A percentile compares a stretch with the other conserved stretches of the same genome.
Evolutionary conservation across 2,888 invertebrate species (phyloP).

Genomic region (Drosophila barbarae): DNA sequence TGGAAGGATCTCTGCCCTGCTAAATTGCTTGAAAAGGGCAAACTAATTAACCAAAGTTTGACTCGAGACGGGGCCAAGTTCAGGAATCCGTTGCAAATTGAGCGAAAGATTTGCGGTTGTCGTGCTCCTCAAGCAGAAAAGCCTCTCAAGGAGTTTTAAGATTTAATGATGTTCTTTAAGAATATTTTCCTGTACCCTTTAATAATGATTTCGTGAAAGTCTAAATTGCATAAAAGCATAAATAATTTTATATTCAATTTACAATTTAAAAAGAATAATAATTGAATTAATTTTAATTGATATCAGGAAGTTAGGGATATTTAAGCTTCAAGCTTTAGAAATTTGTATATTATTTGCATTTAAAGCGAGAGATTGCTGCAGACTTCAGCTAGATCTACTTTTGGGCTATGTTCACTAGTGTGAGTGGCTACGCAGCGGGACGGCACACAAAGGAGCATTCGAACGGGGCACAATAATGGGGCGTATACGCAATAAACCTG

Average conservation of each 20-base stretch:
- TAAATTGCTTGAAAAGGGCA: constrained; percentile 53
- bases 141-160: not conserved
- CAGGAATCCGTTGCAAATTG: constrained; percentile 49
- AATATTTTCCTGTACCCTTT: not conserved
- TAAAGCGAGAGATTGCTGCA: constrained; percentile 2
- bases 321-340: not conserved
- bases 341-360: not conserved
- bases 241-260: not conserved
- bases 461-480: constrained; percentile 47
- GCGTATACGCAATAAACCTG: constrained; percentile 65
- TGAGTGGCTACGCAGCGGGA: not conserved
- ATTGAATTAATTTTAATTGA: not conserved
- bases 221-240: not conserved
- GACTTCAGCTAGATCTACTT: not conserved
- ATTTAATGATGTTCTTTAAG: too few species aligned
- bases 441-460: constrained; percentile 44
- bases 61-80: constrained; percentile 17
- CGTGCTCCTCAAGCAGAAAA: constrained; percentile 1
- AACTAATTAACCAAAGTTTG: constrained; percentile 61
- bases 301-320: not conserved
- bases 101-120: constrained; percentile 46
- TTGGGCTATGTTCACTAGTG: not conserved
- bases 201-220: not conserved
- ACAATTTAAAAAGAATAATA: too few species aligned
- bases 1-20: constrained; percentile 42